phyloP scores from a whole-genome alignment of 2,888 invertebrate species.

The Falcaria lacertinaria region DNA sequence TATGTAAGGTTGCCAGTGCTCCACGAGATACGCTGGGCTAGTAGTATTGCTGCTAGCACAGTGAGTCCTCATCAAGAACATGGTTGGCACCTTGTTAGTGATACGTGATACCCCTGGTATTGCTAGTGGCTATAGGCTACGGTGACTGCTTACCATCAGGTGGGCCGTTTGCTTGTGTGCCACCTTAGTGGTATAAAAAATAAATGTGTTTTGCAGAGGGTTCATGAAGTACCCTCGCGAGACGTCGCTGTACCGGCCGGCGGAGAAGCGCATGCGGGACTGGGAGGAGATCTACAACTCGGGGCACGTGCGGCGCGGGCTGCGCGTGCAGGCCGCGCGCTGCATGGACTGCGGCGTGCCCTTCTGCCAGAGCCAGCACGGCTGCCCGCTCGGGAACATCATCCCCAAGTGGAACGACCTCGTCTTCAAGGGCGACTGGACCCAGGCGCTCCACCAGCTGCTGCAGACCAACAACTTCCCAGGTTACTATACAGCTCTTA shows the following conservation, averaged over 20 bases:
- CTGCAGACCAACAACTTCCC: constrained; percentile 99
- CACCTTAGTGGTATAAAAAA: no score
- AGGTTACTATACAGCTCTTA: constrained; percentile 81
- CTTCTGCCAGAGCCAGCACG: constrained; percentile 90
- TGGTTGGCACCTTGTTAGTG: no score
- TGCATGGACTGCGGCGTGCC: constrained; percentile 99
- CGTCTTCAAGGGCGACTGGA: constrained; percentile 96
- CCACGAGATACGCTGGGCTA: no score
- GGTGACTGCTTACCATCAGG: no score
- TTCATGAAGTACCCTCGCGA: constrained; percentile 98
- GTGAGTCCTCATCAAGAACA: no score
- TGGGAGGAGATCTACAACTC: constrained; percentile 98
- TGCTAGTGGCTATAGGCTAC: no score
- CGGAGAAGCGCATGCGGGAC: constrained; percentile 91
- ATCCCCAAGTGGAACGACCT: constrained; percentile 99
- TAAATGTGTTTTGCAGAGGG: constrained; percentile 85
- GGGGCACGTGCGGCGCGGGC: constrained; percentile 90
- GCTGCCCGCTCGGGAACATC: constrained; percentile 98
- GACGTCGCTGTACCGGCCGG: constrained; percentile 90
- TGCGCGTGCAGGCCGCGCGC: constrained; percentile 93
- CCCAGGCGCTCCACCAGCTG: constrained; percentile 93
- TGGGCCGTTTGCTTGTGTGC: no score
- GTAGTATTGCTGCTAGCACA: no score
- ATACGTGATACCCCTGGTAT: no score
- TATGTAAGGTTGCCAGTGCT: no score